These are phyloP conservation scores for Campoletis raptor DNA, from an alignment of 2,888 invertebrate species.

Conservation along the genomic window DNA sequence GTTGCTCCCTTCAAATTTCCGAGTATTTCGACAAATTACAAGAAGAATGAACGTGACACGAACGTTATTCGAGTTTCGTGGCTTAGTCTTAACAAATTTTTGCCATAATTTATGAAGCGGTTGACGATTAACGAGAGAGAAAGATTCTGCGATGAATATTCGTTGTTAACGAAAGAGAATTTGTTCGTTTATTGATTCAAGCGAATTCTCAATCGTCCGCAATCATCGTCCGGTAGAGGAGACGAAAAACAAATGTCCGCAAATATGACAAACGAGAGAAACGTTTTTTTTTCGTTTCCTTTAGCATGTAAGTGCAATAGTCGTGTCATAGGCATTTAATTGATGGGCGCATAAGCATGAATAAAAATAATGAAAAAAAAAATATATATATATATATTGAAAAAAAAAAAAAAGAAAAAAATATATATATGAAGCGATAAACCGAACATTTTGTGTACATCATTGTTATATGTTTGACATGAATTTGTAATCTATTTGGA, in stretches of 20 bases:
- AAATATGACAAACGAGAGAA: not conserved
- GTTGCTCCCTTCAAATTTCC: not conserved
- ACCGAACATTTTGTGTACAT: constrained; percentile 57
- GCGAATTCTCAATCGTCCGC: constrained; percentile 7
- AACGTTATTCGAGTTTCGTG: constrained; percentile 28
- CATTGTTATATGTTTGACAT: constrained; percentile 67
- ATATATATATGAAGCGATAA: not conserved
- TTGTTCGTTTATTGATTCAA: not conserved
- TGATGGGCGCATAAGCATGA: constrained; percentile 25
- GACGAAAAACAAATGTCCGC: constrained; percentile 10
- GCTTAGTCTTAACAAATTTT: not conserved
- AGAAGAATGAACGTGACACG: not conserved
- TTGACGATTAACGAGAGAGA: constrained; percentile 35
- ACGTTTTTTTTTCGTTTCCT: constrained; percentile 29
- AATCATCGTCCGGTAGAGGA: not conserved
- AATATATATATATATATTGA: not conserved
- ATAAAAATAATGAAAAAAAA: not conserved
- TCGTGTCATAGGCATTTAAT: constrained; percentile 54
- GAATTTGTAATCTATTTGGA: constrained; percentile 63
- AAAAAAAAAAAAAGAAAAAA: constrained; percentile 20
- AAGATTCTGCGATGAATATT: constrained; percentile 23
- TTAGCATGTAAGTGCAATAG: constrained; percentile 47
- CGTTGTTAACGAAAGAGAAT: not conserved
- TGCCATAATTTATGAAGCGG: not conserved
- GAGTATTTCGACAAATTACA: not conserved